A percentile compares a stretch with the other conserved stretches of the same genome.
Conservation (phyloP, 2,888 invertebrate genomes). For the Eudasyphora cyanicolor region DNA sequence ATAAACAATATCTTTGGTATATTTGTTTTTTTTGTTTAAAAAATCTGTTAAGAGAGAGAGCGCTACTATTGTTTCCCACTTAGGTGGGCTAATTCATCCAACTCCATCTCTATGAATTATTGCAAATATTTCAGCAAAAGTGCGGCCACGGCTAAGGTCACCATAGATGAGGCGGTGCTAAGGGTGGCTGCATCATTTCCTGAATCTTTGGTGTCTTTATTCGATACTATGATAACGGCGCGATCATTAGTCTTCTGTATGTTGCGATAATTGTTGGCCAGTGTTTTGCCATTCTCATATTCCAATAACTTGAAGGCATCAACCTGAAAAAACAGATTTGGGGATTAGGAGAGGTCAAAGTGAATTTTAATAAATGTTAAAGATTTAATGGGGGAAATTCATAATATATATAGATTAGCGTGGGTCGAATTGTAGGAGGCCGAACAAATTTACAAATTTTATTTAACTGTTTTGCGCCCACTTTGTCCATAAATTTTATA, state of each 20-base stretch:
- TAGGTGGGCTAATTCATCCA: no score
- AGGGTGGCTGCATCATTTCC: constrained; percentile 9
- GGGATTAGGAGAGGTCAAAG: not conserved
- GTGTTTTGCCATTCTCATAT: constrained; percentile 73
- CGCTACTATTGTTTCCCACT: no score
- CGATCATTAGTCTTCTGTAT: constrained; percentile 75
- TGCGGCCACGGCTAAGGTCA: constrained; percentile 66
- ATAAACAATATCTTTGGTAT: constrained; percentile 31
- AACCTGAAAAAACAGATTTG: constrained; percentile 77
- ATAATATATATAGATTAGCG: no score
- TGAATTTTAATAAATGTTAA: no score
- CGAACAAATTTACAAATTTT: no score
- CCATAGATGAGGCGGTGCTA: constrained; percentile 39
- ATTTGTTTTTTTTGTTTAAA: not conserved
- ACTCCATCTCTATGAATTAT: constrained; percentile 19
- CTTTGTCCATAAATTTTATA: no score
- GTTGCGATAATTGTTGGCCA: constrained; percentile 80
- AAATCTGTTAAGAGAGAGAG: not conserved
- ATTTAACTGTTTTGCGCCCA: no score
- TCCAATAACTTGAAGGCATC: constrained; percentile 79
- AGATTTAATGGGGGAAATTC: no score
- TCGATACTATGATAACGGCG: constrained; percentile 71
- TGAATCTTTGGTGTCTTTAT: constrained; percentile 39
- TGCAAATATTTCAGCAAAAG: constrained; percentile 63
- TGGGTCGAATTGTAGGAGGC: no score